phyloP scores from a whole-genome alignment of 2,797 vertebrate genomes.

The Acipenser ruthenus region DNA sequence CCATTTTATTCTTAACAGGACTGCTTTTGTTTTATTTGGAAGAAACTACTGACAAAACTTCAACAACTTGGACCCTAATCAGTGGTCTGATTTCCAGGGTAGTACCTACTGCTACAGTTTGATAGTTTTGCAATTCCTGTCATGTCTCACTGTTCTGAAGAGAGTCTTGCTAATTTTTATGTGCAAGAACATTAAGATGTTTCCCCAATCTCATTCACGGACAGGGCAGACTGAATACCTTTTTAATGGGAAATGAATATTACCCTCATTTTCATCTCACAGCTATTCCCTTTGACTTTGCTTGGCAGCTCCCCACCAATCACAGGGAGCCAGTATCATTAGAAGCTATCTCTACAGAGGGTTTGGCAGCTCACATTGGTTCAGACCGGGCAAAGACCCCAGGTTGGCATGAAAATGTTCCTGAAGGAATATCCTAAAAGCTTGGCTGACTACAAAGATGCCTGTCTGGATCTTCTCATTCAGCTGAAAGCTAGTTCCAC shows the following conservation, averaged over 20 bases:
- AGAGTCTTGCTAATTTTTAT: too few species aligned
- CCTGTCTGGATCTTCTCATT: conserved; percentile 40
- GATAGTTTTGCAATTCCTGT: too few species aligned
- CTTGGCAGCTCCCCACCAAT: conserved; percentile 10
- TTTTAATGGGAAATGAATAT: conserved; percentile 11
- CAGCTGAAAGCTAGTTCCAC: conserved; percentile 30
- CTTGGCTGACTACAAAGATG: conserved; percentile 25
- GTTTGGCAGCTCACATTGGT: background rate
- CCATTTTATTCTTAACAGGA: too few species aligned
- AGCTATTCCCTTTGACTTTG: conserved; percentile 6
- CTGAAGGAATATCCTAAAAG: conserved; percentile 38
- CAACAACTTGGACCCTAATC: too few species aligned
- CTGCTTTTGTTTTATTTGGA: too few species aligned
- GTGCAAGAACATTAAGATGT: too few species aligned
- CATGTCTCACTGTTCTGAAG: too few species aligned
- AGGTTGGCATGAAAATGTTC: background rate
- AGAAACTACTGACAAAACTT: too few species aligned
- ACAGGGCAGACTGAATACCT: background rate
- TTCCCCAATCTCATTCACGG: background rate
- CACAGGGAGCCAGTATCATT: background rate
- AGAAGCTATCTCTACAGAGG: background rate
- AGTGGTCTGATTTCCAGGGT: too few species aligned
- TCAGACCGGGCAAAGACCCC: background rate
- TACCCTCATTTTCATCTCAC: conserved; percentile 2
- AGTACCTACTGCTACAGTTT: too few species aligned